Percentiles rank a stretch among this genome's conserved stretches.
Conservation (phyloP, 2,888 invertebrate genomes). For the Phytoseiulus persimilis region DNA sequence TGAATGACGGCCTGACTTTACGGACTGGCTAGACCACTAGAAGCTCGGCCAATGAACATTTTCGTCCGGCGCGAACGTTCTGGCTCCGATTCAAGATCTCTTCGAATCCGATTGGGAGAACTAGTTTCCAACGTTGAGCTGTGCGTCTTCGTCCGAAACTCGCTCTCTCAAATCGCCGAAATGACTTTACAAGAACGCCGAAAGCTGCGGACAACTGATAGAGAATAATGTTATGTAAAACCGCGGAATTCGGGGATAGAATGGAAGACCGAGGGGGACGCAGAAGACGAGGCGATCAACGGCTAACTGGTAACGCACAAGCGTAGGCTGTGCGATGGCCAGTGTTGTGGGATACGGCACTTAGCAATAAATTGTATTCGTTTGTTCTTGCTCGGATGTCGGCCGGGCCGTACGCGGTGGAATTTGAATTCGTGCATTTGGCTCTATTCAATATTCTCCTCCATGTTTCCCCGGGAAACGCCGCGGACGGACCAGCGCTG, state of each 20-base stretch:
- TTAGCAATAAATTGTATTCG: background rate
- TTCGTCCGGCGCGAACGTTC: background rate
- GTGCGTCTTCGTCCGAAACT: background rate
- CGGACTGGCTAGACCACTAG: background rate
- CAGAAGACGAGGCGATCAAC: background rate
- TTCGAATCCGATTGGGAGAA: background rate
- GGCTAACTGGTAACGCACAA: background rate
- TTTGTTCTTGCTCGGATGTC: background rate
- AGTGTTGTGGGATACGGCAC: background rate
- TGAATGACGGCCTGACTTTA: background rate
- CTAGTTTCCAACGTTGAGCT: background rate
- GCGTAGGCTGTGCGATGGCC: background rate
- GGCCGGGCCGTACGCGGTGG: background rate
- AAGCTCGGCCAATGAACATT: background rate
- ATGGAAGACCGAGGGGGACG: background rate
- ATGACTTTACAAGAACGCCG: background rate
- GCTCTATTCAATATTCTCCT: background rate
- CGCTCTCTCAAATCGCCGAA: no score
- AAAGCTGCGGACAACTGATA: background rate
- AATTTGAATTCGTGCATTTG: background rate
- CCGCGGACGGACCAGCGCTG: background rate
- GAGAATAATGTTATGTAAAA: background rate
- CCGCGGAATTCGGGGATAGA: background rate
- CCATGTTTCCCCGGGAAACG: background rate
- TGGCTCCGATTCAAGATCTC: background rate